These are phyloP conservation scores for Pelecanus crispus DNA, from an alignment of 2,113 vertebrate species.

Conservation along the genomic window DNA sequence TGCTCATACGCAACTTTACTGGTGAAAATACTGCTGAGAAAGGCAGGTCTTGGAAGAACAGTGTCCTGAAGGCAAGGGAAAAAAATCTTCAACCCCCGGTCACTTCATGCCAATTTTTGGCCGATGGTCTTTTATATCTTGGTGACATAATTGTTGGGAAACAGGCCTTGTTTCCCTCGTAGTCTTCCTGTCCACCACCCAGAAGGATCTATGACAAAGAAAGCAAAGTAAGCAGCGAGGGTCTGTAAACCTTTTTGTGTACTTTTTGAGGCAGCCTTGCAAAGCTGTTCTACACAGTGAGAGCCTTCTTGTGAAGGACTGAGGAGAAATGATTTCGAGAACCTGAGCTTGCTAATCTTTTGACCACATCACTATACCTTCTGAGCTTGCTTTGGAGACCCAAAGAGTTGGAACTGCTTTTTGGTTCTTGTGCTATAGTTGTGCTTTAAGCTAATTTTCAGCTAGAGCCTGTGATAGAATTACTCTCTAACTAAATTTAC, in stretches of 20 bases:
- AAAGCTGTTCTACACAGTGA: not conserved
- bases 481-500: not conserved
- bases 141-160: conserved; percentile 96
- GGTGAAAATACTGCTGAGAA: not conserved
- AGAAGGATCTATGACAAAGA: conserved; percentile 80
- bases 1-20: not conserved
- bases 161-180: conserved; percentile 94
- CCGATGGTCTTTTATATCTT: conserved; percentile 79
- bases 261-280: not conserved
- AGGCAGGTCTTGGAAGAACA: not conserved
- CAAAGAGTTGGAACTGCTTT: not conserved
- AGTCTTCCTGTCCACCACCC: conserved; percentile 97
- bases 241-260: not conserved
- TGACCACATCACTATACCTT: not conserved
- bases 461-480: not conserved
- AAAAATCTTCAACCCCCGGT: not conserved
- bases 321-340: not conserved
- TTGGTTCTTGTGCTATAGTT: not conserved
- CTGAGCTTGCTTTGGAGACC: not conserved
- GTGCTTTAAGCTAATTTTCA: not conserved
- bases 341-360: not conserved
- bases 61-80: not conserved
- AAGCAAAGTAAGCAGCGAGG: not conserved
- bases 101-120: not conserved
- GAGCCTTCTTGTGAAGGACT: not conserved